Percentiles rank a stretch among this genome's conserved stretches.
These are phyloP conservation scores for Chitala chitala DNA, from an alignment of 2,113 vertebrate genomes.

Conservation along the genomic window DNA sequence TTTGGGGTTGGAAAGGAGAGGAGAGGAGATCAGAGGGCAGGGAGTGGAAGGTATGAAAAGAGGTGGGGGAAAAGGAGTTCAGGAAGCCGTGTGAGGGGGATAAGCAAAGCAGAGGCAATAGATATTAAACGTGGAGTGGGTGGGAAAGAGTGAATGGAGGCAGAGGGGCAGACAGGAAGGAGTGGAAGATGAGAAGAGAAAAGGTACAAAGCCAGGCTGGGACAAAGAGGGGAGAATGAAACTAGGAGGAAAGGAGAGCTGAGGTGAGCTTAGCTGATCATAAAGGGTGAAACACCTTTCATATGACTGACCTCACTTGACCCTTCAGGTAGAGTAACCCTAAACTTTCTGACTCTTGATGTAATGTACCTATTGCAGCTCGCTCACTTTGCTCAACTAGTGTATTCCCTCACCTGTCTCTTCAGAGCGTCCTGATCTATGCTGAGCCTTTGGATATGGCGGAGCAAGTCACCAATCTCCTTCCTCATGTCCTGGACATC, in stretches of 20 bases:
- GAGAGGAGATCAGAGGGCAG: neutral
- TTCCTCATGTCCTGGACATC: constrained; percentile 55
- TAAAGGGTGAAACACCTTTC: neutral
- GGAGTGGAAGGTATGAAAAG: neutral
- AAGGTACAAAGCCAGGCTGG: neutral
- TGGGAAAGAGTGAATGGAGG: too few species aligned
- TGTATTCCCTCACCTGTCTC: constrained; percentile 53
- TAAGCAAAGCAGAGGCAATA: neutral
- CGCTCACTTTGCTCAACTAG: neutral
- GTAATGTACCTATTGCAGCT: neutral
- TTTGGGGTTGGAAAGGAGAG: too few species aligned
- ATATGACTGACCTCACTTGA: neutral
- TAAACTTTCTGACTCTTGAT: neutral
- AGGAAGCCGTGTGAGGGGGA: neutral
- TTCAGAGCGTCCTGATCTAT: constrained; percentile 53
- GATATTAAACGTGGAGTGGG: neutral
- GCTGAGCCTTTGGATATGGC: constrained; percentile 53
- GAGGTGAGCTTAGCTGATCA: neutral
- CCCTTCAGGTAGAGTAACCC: neutral
- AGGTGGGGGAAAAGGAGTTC: neutral
- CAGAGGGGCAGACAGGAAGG: neutral
- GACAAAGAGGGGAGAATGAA: neutral
- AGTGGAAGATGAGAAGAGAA: neutral
- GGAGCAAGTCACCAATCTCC: constrained; percentile 53
- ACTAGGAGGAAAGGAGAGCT: neutral